Base-by-base conservation (phyloP, 2,888 invertebrate genomes). In the Gandaritis pyraliata region DNA sequence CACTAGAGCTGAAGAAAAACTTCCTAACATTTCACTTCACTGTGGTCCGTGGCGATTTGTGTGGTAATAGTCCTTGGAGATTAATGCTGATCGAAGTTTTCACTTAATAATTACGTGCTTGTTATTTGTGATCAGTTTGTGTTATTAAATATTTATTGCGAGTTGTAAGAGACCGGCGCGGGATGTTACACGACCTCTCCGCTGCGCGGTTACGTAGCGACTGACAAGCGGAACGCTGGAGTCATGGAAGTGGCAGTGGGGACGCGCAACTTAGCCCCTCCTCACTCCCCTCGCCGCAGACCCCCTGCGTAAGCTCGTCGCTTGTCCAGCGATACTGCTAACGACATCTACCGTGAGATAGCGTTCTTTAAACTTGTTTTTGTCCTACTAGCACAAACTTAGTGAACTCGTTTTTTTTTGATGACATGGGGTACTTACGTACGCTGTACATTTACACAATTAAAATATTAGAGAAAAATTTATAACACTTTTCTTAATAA, bases 1-100 rank as follows among this genome's bases (percentile, higher is more conserved):
- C 85, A 88, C 75, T 75, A 82, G 78, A 76, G 76, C 73, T 78
- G 81, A 85, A 87, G 86, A 88, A 90, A 88, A 90, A 89, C 85
- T 89, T 85, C 81, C 76, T 85, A 87, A 75, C 88, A 90, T 91
- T 86, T 90, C 91, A 90, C 89, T 88, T 75, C 86, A 88, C 88
- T 82, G 78, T 82, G 78, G 86, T 90, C 86, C 87, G 71, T 78
- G 70, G 63, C 68, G 58, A 71, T 70, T 62, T 64, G 68, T 58
- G 59, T 65, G 29, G 54, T 63, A 66, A 65, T 69, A 79, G 82
- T 86, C 79, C 82, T 77, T 70, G 64, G 64, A 72, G 64, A 69
- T 68, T 43, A 62, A 65, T 69, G 52, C 68, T 66, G 56, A 68
- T 76, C 71, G 59, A 73, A 71, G 66, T 80, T 80, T 85, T 81